phyloP scores from a whole-genome alignment of 2,888 invertebrate genomes.

The Lagria hirta region DNA sequence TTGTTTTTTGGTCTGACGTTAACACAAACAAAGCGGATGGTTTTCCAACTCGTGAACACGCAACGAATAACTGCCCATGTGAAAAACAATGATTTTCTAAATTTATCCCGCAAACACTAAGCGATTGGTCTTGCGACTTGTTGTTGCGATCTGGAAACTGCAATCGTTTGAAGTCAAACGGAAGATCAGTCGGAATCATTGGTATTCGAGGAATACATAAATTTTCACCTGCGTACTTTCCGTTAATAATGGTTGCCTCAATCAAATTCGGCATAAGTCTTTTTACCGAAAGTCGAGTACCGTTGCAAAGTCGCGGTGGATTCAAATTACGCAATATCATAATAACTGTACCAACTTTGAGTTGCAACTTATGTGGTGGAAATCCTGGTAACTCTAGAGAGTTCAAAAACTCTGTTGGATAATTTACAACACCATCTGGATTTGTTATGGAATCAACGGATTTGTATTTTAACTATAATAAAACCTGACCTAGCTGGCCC shows the following conservation, averaged over 20 bases:
- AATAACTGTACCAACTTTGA: constrained; percentile 25
- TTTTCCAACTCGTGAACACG: constrained; percentile 18
- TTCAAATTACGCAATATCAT: constrained; percentile 25
- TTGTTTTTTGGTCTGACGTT: too few species aligned
- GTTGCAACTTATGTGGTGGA: too few species aligned
- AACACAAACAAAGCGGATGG: too few species aligned
- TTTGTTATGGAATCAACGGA: too few species aligned
- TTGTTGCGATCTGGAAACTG: constrained; percentile 39
- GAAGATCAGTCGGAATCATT: constrained; percentile 21
- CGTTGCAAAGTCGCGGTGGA: constrained; percentile 24
- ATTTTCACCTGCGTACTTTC: constrained; percentile 39
- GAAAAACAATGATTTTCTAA: constrained; percentile 9
- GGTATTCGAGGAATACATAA: constrained; percentile 38
- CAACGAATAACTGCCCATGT: constrained; percentile 19
- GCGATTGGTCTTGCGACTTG: constrained; percentile 40
- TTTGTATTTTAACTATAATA: too few species aligned
- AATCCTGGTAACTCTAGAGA: too few species aligned
- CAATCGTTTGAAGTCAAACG: constrained; percentile 22
- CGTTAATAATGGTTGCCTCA: constrained; percentile 31
- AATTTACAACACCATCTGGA: too few species aligned
- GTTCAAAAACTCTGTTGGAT: too few species aligned
- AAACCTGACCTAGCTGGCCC: too few species aligned
- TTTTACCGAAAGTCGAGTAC: constrained; percentile 17
- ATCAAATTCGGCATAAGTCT: constrained; percentile 21
- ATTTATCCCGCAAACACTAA: constrained; percentile 14